phyloP scores from a whole-genome alignment of 2,888 invertebrate genomes.

The Eristalis intricaria region DNA sequence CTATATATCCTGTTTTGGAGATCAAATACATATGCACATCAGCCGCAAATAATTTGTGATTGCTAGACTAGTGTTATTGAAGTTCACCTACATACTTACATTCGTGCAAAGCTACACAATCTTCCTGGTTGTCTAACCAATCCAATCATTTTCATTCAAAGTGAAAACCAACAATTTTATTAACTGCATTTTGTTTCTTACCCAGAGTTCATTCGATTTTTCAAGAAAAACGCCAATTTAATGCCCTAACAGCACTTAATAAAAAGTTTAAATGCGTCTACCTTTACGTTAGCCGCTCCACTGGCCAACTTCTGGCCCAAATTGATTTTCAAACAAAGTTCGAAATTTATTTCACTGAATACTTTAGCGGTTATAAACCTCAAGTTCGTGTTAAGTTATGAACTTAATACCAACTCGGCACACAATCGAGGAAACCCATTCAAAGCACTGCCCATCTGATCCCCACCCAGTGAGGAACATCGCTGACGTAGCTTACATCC shows the following conservation, averaged over 20 bases:
- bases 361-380: background rate
- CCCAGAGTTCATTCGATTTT: no score
- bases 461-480: background rate
- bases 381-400: background rate
- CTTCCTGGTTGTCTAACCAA: no score
- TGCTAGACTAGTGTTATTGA: no score
- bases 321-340: background rate
- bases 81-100: no score
- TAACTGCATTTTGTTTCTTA: no score
- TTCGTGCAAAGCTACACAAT: no score
- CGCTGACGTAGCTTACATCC: conserved; percentile 4
- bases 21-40: no score
- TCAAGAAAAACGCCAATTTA: background rate
- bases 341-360: background rate
- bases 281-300: background rate
- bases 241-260: background rate
- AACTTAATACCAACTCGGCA: background rate
- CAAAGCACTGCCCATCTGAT: conserved; percentile 6
- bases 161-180: no score
- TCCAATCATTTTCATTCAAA: no score
- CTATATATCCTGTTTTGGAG: no score
- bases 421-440: conserved; percentile 9
- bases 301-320: background rate
- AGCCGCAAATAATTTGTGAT: no score
- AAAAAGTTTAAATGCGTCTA: no score